Evolutionary conservation across 2,888 invertebrate species (phyloP).

Genomic region (Entomobrya multifasciata): DNA sequence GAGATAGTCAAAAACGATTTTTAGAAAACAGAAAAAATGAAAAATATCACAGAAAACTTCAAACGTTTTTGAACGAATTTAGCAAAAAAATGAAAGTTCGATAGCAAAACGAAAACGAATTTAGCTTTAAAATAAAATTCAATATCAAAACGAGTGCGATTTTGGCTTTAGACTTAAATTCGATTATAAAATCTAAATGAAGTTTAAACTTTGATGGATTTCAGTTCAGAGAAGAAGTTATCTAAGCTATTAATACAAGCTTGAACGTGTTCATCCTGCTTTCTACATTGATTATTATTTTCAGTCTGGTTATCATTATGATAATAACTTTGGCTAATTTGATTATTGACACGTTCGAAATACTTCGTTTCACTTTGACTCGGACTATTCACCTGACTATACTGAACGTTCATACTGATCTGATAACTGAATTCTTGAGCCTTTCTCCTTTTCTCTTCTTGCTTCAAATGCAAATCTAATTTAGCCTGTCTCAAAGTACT

Average conservation of each 20-base stretch:
- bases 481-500: constrained; percentile 75
- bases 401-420: constrained; percentile 53
- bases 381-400: constrained; percentile 26
- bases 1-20: background rate
- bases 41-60: constrained; percentile 63
- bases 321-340: background rate
- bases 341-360: background rate
- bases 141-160: too few relatives aligned
- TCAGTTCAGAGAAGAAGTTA: constrained; percentile 78
- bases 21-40: background rate
- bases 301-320: too few relatives aligned
- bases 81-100: background rate
- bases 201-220: constrained; percentile 74
- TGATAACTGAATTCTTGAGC: constrained; percentile 75
- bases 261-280: constrained; percentile 73
- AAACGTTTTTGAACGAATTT: background rate
- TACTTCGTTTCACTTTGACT: constrained; percentile 18
- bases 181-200: background rate
- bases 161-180: background rate
- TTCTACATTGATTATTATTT: constrained; percentile 27
- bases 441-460: constrained; percentile 77
- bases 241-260: constrained; percentile 77
- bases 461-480: constrained; percentile 74
- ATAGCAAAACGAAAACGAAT: background rate
- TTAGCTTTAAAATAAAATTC: background rate